A percentile compares a stretch with the other conserved stretches of the same genome.
Conservation (phyloP, 2,113 vertebrate genomes). For the Zapornia atra region DNA sequence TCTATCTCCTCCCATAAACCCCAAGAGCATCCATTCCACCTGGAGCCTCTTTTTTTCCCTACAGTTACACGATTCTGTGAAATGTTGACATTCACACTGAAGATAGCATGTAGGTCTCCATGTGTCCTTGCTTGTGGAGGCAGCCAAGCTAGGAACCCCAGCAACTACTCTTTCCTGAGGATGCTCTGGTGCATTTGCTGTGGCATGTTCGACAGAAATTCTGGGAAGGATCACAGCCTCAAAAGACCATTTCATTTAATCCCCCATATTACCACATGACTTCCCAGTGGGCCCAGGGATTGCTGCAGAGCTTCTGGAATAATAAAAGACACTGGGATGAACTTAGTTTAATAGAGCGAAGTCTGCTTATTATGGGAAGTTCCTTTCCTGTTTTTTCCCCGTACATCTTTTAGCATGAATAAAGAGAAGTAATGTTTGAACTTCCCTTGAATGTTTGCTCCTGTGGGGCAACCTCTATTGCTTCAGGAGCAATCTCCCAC, state of each 20-base stretch:
- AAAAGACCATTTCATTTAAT: neutral
- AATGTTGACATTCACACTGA: neutral
- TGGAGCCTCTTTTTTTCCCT: neutral
- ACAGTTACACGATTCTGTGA: neutral
- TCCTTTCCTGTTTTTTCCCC: neutral
- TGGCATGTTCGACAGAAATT: neutral
- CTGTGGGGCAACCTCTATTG: neutral
- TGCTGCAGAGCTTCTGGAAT: neutral
- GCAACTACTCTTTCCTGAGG: neutral
- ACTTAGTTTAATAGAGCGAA: neutral
- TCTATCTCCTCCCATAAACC: neutral
- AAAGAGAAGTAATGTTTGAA: neutral
- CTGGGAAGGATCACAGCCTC: neutral
- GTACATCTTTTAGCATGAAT: neutral
- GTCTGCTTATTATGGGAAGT: neutral
- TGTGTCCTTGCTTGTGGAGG: neutral
- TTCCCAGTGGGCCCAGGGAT: neutral
- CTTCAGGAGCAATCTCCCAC: neutral
- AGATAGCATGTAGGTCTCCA: neutral
- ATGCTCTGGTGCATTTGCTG: neutral
- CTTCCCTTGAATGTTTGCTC: neutral
- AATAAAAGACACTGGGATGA: neutral
- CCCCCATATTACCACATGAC: neutral
- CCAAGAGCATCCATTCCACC: neutral
- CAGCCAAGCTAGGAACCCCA: neutral